A percentile compares a stretch with the other conserved stretches of the same genome.
Conservation (phyloP, 2,888 invertebrate genomes). For the Drosophila melanosoma region DNA sequence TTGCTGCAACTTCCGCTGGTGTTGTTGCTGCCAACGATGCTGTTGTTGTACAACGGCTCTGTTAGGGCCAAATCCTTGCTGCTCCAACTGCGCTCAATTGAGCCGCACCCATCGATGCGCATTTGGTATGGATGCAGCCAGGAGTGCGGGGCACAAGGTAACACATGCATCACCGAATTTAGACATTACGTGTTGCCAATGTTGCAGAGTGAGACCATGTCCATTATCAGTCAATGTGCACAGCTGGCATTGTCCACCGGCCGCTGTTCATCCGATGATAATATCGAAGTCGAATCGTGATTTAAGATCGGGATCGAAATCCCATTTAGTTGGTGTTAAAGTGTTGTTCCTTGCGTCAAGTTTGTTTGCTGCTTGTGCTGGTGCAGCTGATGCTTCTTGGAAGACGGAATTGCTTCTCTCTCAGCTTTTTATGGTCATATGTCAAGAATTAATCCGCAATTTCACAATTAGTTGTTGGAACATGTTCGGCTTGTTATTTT, state of each 20-base stretch:
- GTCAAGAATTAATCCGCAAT: too few species aligned
- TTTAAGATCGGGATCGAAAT: too few species aligned
- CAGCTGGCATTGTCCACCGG: slow-evolving; percentile 28
- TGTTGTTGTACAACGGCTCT: slow-evolving; percentile 82
- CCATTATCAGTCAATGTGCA: slow-evolving; percentile 69
- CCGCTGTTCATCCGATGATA: too few species aligned
- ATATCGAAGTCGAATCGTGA: too few species aligned
- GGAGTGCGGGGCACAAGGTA: slow-evolving; percentile 95
- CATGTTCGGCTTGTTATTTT: too few species aligned
- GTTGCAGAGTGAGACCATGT: slow-evolving; percentile 93
- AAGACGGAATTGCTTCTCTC: slow-evolving; percentile 83
- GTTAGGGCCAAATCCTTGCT: slow-evolving; percentile 91
- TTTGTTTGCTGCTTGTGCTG: background rate
- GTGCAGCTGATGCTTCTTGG: slow-evolving; percentile 57
- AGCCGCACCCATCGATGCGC: slow-evolving; percentile 90
- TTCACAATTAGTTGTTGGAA: too few species aligned
- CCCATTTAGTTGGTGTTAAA: background rate
- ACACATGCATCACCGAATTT: slow-evolving; percentile 95
- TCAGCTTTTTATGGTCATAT: slow-evolving; percentile 82
- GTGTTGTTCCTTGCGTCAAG: background rate
- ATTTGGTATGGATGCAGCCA: slow-evolving; percentile 92
- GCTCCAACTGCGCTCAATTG: slow-evolving; percentile 90
- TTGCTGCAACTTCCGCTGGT: slow-evolving; percentile 38
- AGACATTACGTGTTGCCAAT: slow-evolving; percentile 97
- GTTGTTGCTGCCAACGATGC: slow-evolving; percentile 66